These are phyloP conservation scores for Drosophila ambigua DNA, from an alignment of 1,140 invertebrate genomes.

Conservation along the genomic window DNA sequence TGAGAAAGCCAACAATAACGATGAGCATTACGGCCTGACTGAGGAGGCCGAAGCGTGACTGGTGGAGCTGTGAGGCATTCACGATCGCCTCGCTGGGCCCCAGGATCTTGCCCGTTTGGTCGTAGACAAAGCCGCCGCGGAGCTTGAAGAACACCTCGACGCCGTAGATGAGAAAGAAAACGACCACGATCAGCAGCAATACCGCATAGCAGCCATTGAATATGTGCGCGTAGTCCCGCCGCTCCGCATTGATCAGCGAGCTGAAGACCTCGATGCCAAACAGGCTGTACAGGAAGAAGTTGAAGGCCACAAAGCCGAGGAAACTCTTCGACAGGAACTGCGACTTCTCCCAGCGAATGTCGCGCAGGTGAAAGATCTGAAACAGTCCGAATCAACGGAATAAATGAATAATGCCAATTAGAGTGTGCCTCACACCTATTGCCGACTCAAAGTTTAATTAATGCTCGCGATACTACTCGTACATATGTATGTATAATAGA, in stretches of 20 bases:
- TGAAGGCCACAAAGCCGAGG: constrained; percentile 95
- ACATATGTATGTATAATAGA: too few species aligned
- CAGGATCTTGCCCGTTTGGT: constrained; percentile 74
- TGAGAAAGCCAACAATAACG: constrained; percentile 93
- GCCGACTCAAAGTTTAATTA: constrained; percentile 36
- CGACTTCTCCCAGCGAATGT: constrained; percentile 93
- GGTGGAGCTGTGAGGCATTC: constrained; percentile 94
- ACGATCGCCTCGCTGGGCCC: constrained; percentile 85
- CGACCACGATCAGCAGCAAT: constrained; percentile 94
- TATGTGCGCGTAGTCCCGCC: constrained; percentile 86
- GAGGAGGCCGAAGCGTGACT: constrained; percentile 93
- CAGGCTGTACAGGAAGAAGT: constrained; percentile 94
- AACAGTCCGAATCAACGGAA: constrained; percentile 65
- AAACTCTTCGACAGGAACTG: constrained; percentile 97
- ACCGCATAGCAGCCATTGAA: constrained; percentile 97
- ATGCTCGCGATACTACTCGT: not conserved
- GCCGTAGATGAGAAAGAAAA: constrained; percentile 97
- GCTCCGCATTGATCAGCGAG: constrained; percentile 70
- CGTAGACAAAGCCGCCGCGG: constrained; percentile 85
- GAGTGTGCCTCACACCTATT: constrained; percentile 9
- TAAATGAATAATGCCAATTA: constrained; percentile 14
- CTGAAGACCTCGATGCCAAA: constrained; percentile 90
- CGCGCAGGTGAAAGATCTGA: constrained; percentile 94
- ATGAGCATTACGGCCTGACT: constrained; percentile 94
- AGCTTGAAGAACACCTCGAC: constrained; percentile 98